phyloP scores from a whole-genome alignment of 1,140 invertebrate species.

The Tetragonula clypearis region DNA sequence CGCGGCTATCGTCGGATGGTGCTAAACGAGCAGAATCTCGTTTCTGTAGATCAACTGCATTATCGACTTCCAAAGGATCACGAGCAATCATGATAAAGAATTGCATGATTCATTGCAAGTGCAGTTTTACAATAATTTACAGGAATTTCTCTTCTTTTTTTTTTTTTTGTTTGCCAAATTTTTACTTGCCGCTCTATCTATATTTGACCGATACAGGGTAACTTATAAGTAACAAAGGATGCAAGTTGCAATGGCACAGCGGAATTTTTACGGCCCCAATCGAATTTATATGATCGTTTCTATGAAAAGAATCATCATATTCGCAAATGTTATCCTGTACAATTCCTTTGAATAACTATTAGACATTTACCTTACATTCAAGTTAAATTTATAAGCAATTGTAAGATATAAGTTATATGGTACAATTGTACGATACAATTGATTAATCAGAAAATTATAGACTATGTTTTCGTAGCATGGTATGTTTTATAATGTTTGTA shows the following conservation, averaged over 20 bases:
- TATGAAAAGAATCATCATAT: neutral
- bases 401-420: too few relatives aligned
- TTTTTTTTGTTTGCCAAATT: neutral
- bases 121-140: neutral
- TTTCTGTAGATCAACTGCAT: neutral
- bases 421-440: neutral
- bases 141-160: neutral
- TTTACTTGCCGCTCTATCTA: neutral
- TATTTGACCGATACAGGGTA: neutral
- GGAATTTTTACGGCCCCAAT: neutral
- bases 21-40: neutral
- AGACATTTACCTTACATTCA: too few relatives aligned
- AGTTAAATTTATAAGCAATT: too few relatives aligned
- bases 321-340: neutral
- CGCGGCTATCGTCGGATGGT: slow-evolving; percentile 12
- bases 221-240: neutral
- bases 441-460: neutral
- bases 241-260: neutral
- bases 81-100: neutral
- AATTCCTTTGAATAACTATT: neutral
- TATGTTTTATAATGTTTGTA: neutral
- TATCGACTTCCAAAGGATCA: neutral
- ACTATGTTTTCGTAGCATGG: neutral
- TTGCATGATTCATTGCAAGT: neutral
- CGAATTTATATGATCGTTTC: neutral